Evolutionary conservation across 30 jellyfish, hydroid and myxozoan species (phyloP).

Genomic region (Nemopilema nomurai): DNA sequence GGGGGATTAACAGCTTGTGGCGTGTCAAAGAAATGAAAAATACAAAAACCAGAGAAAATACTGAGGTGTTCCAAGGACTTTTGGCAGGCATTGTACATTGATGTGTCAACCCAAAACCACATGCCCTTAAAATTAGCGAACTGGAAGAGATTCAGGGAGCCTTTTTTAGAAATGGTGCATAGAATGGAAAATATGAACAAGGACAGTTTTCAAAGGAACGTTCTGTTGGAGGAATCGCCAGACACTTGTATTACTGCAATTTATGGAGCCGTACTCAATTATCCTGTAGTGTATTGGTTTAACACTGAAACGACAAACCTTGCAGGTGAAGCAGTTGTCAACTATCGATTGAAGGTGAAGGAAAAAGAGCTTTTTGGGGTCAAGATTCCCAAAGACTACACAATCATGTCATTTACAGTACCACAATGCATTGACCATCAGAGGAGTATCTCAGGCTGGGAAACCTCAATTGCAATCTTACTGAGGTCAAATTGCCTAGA

Average conservation of each 20-base stretch:
- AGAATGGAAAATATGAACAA: background rate
- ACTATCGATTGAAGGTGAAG: constrained; percentile 7
- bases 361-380: constrained; percentile 9
- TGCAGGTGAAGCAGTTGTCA: background rate
- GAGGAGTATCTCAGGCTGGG: background rate
- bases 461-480: background rate
- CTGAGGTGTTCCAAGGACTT: too few species aligned
- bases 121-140: background rate
- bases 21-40: too few species aligned
- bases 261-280: constrained; percentile 26
- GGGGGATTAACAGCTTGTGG: too few species aligned
- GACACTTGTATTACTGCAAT: constrained; percentile 8
- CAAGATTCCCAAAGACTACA: constrained; percentile 19
- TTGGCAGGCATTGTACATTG: too few species aligned
- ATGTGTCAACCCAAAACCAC: constrained; percentile 1
- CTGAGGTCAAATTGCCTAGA: background rate
- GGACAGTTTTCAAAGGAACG: background rate
- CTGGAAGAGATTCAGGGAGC: background rate
- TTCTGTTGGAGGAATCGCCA: background rate
- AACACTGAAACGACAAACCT: constrained; percentile 15
- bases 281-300: constrained; percentile 41
- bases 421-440: constrained; percentile 16
- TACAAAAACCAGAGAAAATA: too few species aligned
- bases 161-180: background rate
- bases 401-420: constrained; percentile 12